Percentiles rank a stretch among this genome's conserved stretches.
Evolutionary conservation across 1,140 invertebrate species (phyloP).

Genomic region (Heliothis virescens): DNA sequence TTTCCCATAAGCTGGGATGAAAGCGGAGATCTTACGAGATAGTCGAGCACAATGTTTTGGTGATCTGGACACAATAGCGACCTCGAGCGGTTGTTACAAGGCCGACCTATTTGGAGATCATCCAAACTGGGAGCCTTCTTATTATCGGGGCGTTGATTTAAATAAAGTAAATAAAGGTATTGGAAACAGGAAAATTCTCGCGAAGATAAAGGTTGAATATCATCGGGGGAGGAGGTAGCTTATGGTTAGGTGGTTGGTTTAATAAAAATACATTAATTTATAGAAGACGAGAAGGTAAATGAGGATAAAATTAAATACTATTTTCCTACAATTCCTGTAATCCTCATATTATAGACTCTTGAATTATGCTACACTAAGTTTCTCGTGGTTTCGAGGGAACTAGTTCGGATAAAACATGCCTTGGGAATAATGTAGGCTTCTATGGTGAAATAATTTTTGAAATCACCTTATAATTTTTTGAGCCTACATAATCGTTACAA

Average conservation of each 20-base stretch:
- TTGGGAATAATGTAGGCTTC: too few species aligned
- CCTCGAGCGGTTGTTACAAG: constrained; percentile 47
- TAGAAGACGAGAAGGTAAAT: background rate
- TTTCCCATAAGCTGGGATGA: constrained; percentile 1
- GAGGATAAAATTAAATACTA: background rate
- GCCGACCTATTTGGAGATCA: constrained; percentile 51
- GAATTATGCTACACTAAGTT: too few species aligned
- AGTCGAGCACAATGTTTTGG: constrained; percentile 37
- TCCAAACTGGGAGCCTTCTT: constrained; percentile 42
- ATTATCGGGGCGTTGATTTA: constrained; percentile 36
- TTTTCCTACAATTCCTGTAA: too few species aligned
- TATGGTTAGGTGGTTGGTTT: background rate
- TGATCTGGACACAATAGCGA: constrained; percentile 34
- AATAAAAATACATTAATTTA: background rate
- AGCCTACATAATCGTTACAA: too few species aligned
- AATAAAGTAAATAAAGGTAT: constrained; percentile 23
- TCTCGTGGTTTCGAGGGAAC: too few species aligned
- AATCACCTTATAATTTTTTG: too few species aligned
- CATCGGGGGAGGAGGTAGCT: background rate
- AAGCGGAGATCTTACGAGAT: background rate
- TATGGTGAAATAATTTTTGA: too few species aligned
- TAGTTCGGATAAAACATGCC: too few species aligned
- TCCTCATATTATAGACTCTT: too few species aligned
- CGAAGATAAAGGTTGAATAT: background rate
- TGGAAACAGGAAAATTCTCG: constrained; percentile 1